Evolutionary conservation across 2,888 invertebrate genomes (phyloP), one percentile per base, ranked within the genome.

Genomic region (Punctoribates punctum): DNA sequence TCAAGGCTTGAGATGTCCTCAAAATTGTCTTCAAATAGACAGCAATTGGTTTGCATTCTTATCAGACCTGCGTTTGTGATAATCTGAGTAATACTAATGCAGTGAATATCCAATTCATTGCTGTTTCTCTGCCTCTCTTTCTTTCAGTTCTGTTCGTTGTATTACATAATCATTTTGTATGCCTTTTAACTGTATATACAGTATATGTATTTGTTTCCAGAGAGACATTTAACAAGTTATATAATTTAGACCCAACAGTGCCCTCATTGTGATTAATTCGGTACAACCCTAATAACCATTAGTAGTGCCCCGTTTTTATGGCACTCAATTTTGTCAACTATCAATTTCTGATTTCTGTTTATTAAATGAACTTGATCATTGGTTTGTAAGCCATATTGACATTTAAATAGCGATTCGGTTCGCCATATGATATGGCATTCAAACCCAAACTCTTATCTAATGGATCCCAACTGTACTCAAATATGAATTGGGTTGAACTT

Each of bases 131-230:
- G 62, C 62, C 17, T 27, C 27, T 62, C 62, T 62, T 27, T 62
- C 27, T 27, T 27, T 27, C 15, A 27, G 6, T 29, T 9, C 27
- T 62, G 27, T 27, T n/a, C 29, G 29, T n/a, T 62, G 62, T 27
- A 62, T 62, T 62, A 62, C 62, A 62, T 62, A 62, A 62, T 62
- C 62, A 62, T 62, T 62, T 62, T 20, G 20, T 57, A 57, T 57
- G 25, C 25, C 23, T 25, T 57, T 57, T 57, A 57, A 57, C 57
- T 57, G 20, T 57, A 25, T 48, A 48, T 17, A 15, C 46, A 25
- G 62, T 62, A 62, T 62, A 62, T 62, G 62, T 62, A 27, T 62
- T 62, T 62, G 62, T 62, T 62, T 62, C 62, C 62, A 29, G 27
- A 62, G 62, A 62, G 62, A 62, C 25, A 29, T 62, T 57, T 62